Conservation (phyloP, 1,140 invertebrate genomes). For the Parasteatoda tepidariorum region DNA sequence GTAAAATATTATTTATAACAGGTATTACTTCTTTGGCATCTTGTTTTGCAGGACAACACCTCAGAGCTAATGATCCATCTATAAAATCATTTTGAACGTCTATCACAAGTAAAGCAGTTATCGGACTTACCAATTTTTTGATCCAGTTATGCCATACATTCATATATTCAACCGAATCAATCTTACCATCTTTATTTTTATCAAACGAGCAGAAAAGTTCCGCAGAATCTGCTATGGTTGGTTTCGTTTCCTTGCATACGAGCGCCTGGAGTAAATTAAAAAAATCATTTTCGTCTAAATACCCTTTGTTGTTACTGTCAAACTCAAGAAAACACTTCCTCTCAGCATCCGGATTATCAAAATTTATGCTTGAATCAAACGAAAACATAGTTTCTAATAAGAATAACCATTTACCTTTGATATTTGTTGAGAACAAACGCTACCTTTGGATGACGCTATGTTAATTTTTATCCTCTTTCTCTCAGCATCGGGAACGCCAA, state of each 20-base stretch:
- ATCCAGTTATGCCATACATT: slow-evolving; percentile 71
- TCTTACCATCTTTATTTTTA: slow-evolving; percentile 80
- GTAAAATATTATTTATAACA: slow-evolving; percentile 89
- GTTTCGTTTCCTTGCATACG: no score
- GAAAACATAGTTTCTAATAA: no score
- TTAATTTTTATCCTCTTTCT: no score
- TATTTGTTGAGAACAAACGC: background rate
- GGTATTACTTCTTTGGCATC: slow-evolving; percentile 91
- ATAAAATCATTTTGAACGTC: slow-evolving; percentile 99
- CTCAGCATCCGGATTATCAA: background rate
- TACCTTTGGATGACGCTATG: no score
- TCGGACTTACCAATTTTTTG: slow-evolving; percentile 83
- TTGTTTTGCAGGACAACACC: slow-evolving; percentile 90
- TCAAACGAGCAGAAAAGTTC: slow-evolving; percentile 86
- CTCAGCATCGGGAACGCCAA: slow-evolving; percentile 2
- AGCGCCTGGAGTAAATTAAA: background rate
- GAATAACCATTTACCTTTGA: no score
- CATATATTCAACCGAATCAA: slow-evolving; percentile 84
- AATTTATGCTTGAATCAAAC: slow-evolving; percentile 3
- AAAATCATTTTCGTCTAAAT: slow-evolving; percentile 8
- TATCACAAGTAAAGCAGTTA: slow-evolving; percentile 91
- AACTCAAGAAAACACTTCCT: background rate
- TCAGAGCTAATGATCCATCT: slow-evolving; percentile 90
- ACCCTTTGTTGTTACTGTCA: background rate
- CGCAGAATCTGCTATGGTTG: background rate